Percentiles rank a stretch among this genome's conserved stretches.
Evolutionary conservation across 2,113 vertebrate genomes (phyloP).

Genomic region (Acrocephalus kingi): DNA sequence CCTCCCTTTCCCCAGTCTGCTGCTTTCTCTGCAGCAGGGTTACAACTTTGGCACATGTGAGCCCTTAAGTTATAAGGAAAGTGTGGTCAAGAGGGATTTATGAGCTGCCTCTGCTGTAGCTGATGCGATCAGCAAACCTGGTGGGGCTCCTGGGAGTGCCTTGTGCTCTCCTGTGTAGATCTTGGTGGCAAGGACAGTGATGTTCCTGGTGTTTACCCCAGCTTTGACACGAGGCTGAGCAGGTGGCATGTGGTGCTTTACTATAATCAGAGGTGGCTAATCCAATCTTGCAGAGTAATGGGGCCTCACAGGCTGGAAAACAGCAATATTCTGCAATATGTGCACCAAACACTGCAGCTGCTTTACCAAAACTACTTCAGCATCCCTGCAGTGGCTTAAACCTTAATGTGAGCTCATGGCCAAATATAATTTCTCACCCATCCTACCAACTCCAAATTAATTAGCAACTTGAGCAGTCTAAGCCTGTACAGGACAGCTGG

Average conservation of each 20-base stretch:
- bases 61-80: neutral
- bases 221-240: neutral
- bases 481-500: neutral
- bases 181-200: neutral
- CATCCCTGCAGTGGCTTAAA: neutral
- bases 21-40: neutral
- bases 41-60: fast-evolving
- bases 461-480: neutral
- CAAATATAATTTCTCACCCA: neutral
- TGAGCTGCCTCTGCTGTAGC: neutral
- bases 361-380: neutral
- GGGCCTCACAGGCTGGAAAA: neutral
- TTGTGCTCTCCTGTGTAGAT: neutral
- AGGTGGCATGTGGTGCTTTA: neutral
- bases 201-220: neutral
- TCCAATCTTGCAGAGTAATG: neutral
- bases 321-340: neutral
- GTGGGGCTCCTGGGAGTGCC: neutral
- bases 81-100: neutral
- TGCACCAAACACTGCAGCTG: neutral
- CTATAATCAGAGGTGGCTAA: neutral
- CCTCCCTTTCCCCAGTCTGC: neutral
- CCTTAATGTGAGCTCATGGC: neutral
- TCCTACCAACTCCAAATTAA: neutral
- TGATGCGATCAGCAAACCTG: neutral